Evolutionary conservation across 2,888 invertebrate genomes (phyloP), one percentile per base, ranked within the genome.

Genomic region (Cistogaster globosa): DNA sequence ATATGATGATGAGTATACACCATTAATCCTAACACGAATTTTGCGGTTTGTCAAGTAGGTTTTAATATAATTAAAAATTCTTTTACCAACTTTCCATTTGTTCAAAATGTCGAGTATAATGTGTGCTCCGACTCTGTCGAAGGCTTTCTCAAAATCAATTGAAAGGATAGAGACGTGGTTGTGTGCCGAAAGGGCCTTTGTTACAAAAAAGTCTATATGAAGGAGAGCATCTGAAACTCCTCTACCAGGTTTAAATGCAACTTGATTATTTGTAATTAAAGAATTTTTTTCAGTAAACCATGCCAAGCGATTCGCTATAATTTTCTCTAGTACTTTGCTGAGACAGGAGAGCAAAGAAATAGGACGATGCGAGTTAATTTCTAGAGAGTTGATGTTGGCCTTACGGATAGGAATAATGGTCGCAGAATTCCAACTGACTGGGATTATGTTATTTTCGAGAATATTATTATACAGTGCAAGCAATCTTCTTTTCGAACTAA

Each of bases 1-100:
- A 42, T 57, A 45, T 11, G n/a, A 4, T 42, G 48, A 36, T 48
- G 67, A 83, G 67, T 57, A 68, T 1, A 26, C 14, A 18, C 14
- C 12, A 16, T 71, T 65, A 12, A 82, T 65, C 63, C 55, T 53
- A 9, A 76, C 76, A 38, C 45, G 58, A 51, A 83, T n/a, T 65
- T 60, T 74, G 11, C 83, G 51, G 14, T 74, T 18, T 20, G 62
- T 74, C 14, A 83, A 11, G 48, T 63, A 78, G 16, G 69, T 36
- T 57, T 72, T 68, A 6, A 26, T 26, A 26, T 26, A 26, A 26
- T 26, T 26, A 26, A 26, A 26, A 26, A 26, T 26, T 26, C 26
- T 26, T 26, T 26, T 26, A 26, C 26, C 26, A 26, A 26, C 26
- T 26, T 26, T 26, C 26, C 26, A 26, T 26, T 26, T 26, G 26